Base-by-base conservation (phyloP, 2,888 invertebrate genomes). In the Andrena marginata region DNA sequence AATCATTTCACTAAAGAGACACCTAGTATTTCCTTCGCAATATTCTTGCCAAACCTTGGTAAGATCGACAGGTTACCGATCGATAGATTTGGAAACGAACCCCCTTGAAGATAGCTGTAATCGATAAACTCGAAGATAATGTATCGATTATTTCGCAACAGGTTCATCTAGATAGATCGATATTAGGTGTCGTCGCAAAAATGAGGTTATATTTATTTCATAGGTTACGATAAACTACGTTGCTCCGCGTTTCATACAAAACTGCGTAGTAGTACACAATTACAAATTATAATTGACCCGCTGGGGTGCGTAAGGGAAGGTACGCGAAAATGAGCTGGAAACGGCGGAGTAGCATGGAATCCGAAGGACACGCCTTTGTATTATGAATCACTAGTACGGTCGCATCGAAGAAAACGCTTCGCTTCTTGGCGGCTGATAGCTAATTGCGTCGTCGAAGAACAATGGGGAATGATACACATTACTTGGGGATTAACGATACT, bases 361-460 rank as follows among this genome's bases (percentile, higher is more conserved):
- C 35, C 54, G 67, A 75, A 67, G 76, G 80, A 77, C 80, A 84
- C 74, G 80, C 85, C 86, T 87, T 84, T 86, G 65, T 77, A 75
- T 73, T 69, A 33, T 87, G 85, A 88, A 85, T 88, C 83, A 86
- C 74, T 73, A 68, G 33, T 23, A 20, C 62, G 72, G 59, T 78
- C 70, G 69, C 67, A 59, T 64, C 77, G 63, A 82, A 84, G 80
- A 75, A 84, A 77, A n/a, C 67, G 76, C 59, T 78, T 48, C 6
- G 48, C 48, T 77, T 72, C 71, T 69, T 73, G 65, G 23, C 48
- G 54, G 35, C 54, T 64, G 75, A 78, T 84, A 77, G 65, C 65
- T 71, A 80, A 78, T 74, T 84, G 60, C 70, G 64, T 70, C 35
- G 72, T 77, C 8, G 31, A 81, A 74, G 77, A 83, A 80, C 73